A percentile compares a stretch with the other conserved stretches of the same genome.
phyloP scores from a whole-genome alignment of 1,140 invertebrate genomes.

The Drosophila lacertosa region DNA sequence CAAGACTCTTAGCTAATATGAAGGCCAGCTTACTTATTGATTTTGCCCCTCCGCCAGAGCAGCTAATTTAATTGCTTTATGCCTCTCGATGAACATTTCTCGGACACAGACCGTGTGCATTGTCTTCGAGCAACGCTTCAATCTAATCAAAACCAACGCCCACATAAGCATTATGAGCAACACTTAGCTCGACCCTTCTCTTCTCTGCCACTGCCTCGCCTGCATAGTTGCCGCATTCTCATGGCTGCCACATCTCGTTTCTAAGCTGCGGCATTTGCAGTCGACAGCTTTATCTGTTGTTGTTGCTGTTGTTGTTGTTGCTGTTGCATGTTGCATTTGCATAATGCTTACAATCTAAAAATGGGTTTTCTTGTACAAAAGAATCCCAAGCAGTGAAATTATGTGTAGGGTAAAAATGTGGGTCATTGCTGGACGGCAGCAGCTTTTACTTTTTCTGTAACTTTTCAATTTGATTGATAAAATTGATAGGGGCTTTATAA shows the following conservation, averaged over 20 bases:
- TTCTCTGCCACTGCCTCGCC: neutral
- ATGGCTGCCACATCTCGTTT: neutral
- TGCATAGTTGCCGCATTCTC: neutral
- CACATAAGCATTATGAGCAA: constrained; percentile 12
- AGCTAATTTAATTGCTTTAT: constrained; percentile 30
- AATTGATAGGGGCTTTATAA: constrained; percentile 41
- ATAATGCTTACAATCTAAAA: constrained; percentile 55
- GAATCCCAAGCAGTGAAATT: constrained; percentile 26
- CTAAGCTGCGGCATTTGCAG: constrained; percentile 8
- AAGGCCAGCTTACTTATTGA: constrained; percentile 65
- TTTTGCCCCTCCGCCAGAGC: constrained; percentile 37
- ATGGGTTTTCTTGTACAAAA: constrained; percentile 27
- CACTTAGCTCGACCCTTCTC: neutral
- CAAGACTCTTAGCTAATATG: constrained; percentile 21
- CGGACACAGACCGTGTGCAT: constrained; percentile 8
- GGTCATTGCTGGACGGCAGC: constrained; percentile 65
- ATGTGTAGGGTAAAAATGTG: constrained; percentile 54
- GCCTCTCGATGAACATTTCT: constrained; percentile 5
- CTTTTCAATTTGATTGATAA: constrained; percentile 57
- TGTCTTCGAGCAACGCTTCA: constrained; percentile 6
- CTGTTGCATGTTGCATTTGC: constrained; percentile 74
- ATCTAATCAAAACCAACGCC: constrained; percentile 16
- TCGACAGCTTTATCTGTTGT: neutral
- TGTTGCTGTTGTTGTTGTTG: constrained; percentile 22
- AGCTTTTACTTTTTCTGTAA: constrained; percentile 46